phyloP scores from a whole-genome alignment of 2,797 vertebrate species.

The Heteromormyrus szaboi region DNA sequence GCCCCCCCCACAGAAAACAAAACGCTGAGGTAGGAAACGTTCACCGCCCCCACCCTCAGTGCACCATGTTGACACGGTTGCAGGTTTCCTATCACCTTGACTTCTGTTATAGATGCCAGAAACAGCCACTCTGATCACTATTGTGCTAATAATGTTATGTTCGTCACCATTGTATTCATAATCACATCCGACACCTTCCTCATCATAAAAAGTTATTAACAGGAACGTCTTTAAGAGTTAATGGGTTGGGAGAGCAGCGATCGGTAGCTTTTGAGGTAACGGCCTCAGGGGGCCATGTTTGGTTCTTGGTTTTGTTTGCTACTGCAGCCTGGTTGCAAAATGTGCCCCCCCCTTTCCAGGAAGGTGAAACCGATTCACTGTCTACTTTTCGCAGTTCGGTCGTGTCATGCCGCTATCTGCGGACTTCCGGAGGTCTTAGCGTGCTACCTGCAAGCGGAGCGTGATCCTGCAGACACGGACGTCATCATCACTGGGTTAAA shows the following conservation, averaged over 20 bases:
- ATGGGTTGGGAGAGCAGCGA: neutral
- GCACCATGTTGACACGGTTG: neutral
- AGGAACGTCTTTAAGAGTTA: neutral
- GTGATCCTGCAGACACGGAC: neutral
- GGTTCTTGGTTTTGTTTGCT: neutral
- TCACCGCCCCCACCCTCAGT: neutral
- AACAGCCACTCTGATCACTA: neutral
- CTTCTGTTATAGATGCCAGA: neutral
- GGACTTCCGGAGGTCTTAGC: neutral
- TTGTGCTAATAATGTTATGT: neutral
- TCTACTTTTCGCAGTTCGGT: neutral
- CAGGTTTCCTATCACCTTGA: neutral
- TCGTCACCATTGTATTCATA: neutral
- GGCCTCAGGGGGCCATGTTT: neutral
- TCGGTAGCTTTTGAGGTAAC: neutral
- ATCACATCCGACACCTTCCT: neutral
- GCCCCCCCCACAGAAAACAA: neutral
- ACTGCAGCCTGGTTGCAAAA: neutral
- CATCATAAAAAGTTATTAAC: neutral
- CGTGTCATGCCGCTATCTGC: neutral
- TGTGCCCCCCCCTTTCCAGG: neutral
- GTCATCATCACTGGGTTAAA: neutral
- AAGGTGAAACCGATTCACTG: neutral
- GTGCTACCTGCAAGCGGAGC: neutral
- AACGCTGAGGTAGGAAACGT: neutral